phyloP scores from a whole-genome alignment of 2,797 vertebrate genomes.

The Sebastes steindachneri region DNA sequence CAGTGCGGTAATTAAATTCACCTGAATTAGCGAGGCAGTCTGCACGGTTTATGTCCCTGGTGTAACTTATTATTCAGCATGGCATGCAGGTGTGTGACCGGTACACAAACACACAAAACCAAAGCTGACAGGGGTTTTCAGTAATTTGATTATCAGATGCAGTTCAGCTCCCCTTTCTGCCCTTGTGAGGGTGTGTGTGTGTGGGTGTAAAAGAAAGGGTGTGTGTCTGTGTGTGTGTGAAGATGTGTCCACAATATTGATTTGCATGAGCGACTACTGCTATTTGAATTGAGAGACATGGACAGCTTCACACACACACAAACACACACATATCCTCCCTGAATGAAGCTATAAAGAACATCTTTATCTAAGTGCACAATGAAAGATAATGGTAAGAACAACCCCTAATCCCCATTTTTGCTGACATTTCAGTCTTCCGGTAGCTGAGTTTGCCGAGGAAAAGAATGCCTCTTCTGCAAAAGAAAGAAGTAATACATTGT shows the following conservation, averaged over 20 bases:
- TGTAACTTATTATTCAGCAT: constrained; percentile 17
- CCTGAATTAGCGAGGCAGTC: constrained; percentile 23
- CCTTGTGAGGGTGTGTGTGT: not conserved
- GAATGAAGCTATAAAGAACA: not conserved
- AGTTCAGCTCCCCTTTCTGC: not conserved
- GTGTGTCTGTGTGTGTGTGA: not conserved
- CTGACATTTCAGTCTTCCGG: not conserved
- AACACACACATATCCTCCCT: not conserved
- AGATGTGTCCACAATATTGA: constrained; percentile 42
- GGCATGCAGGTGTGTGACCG: constrained; percentile 6
- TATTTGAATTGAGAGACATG: constrained; percentile 57
- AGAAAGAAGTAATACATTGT: not conserved
- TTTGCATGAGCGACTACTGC: constrained; percentile 45
- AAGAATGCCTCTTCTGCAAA: not conserved
- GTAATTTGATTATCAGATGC: constrained; percentile 43
- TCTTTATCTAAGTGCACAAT: not conserved
- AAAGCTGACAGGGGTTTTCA: constrained; percentile 5
- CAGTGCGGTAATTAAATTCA: constrained; percentile 37
- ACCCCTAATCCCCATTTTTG: not conserved
- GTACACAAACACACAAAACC: not conserved
- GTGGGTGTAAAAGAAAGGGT: not conserved
- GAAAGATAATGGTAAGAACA: not conserved
- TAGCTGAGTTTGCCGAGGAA: not conserved
- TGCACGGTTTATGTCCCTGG: constrained; percentile 11
- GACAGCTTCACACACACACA: not conserved